phyloP scores from a whole-genome alignment of 2,888 invertebrate genomes.

The Quadroppia sp. region DNA sequence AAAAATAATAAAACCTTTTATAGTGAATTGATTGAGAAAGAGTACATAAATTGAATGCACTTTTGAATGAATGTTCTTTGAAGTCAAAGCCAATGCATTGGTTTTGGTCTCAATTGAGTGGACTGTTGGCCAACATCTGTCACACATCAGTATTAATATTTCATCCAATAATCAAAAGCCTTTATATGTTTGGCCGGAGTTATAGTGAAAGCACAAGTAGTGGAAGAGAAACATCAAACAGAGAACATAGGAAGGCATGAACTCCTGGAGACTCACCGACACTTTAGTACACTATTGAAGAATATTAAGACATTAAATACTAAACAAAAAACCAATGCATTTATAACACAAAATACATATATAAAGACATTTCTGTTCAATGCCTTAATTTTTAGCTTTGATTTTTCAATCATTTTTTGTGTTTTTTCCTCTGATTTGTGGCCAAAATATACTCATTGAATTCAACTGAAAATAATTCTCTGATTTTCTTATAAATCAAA shows the following conservation, averaged over 20 bases:
- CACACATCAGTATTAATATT: constrained; percentile 29
- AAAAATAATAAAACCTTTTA: background rate
- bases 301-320: constrained; percentile 7
- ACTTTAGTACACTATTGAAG: constrained; percentile 4
- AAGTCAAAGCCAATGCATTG: background rate
- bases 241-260: background rate
- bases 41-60: constrained; percentile 1
- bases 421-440: background rate
- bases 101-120: constrained; percentile 1
- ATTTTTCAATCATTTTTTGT: background rate
- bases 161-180: constrained; percentile 30
- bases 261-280: constrained; percentile 2
- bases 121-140: constrained; percentile 22
- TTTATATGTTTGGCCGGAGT: constrained; percentile 15
- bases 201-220: background rate
- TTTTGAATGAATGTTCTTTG: constrained; percentile 9
- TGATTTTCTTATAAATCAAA: no score
- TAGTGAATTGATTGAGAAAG: background rate
- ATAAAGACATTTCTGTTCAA: constrained; percentile 7
- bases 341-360: background rate
- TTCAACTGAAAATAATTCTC: constrained; percentile 6
- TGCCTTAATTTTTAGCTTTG: constrained; percentile 1
- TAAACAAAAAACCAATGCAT: background rate
- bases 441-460: background rate
- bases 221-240: background rate